Percentiles rank a stretch among this genome's conserved stretches.
phyloP scores from a whole-genome alignment of 2,797 vertebrate species.

The Pseudochirops cupreus region DNA sequence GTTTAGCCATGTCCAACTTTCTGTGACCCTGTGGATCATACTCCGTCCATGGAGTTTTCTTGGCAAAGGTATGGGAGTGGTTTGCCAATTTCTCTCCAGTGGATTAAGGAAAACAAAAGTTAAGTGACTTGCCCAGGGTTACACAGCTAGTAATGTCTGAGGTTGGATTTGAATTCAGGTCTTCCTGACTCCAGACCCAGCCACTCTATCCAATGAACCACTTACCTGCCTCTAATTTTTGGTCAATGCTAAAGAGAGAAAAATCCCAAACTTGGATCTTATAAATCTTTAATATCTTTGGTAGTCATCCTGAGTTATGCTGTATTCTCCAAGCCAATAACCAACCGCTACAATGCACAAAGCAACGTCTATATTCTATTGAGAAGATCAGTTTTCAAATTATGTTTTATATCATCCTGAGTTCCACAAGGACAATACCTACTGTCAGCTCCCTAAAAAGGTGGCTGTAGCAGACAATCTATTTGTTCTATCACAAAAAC shows the following conservation, averaged over 20 bases:
- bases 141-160: neutral
- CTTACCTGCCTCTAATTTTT: neutral
- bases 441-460: conserved; percentile 35
- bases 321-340: neutral
- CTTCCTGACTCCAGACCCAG: neutral
- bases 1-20: no score
- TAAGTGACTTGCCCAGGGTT: neutral
- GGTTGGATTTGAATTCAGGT: neutral
- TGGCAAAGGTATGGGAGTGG: neutral
- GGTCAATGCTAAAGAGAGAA: neutral
- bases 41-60: no score
- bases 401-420: neutral
- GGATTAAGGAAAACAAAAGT: neutral
- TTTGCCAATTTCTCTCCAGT: neutral
- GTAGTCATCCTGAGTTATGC: neutral
- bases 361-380: neutral
- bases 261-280: neutral
- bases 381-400: neutral
- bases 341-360: neutral
- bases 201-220: neutral
- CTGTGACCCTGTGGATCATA: no score
- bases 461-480: neutral
- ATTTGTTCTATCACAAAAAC: neutral
- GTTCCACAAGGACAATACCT: conserved; percentile 8
- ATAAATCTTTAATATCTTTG: neutral